Conservation (phyloP, 1,140 invertebrate genomes). For the Polyergus mexicanus region DNA sequence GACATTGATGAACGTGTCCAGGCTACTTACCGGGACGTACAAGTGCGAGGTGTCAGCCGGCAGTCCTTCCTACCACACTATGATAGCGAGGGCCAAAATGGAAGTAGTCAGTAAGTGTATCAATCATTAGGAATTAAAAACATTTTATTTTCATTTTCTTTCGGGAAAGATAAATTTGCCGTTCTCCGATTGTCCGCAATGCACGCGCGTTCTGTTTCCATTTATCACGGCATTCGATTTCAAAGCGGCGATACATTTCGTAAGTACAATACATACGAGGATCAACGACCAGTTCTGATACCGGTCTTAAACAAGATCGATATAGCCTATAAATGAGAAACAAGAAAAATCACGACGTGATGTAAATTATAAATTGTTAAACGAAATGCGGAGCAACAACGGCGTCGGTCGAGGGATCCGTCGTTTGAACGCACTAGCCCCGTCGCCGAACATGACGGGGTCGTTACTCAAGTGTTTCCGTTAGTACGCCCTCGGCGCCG, state of each 20-base stretch:
- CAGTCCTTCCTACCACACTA: conserved; percentile 90
- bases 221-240: not conserved
- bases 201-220: not conserved
- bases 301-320: conserved; percentile 26
- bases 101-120: conserved; percentile 90
- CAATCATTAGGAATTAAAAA: conserved; percentile 43
- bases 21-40: conserved; percentile 90
- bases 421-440: conserved; percentile 34
- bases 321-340: not conserved
- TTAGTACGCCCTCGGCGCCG: conserved; percentile 30
- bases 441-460: conserved; percentile 29
- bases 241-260: conserved; percentile 1
- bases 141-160: conserved; percentile 18
- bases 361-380: conserved; percentile 52
- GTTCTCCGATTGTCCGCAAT: conserved; percentile 32
- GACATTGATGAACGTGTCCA: conserved; percentile 87
- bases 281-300: conserved; percentile 19
- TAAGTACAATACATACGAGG: not conserved
- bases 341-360: not conserved
- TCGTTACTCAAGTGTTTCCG: conserved; percentile 61
- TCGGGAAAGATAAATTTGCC: conserved; percentile 44
- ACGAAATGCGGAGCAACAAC: conserved; percentile 16
- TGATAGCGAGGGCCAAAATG: conserved; percentile 88
- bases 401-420: conserved; percentile 27
- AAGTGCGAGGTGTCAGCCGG: conserved; percentile 93